Conservation (phyloP, 2,888 invertebrate genomes). For the Campaea margaritaria region DNA sequence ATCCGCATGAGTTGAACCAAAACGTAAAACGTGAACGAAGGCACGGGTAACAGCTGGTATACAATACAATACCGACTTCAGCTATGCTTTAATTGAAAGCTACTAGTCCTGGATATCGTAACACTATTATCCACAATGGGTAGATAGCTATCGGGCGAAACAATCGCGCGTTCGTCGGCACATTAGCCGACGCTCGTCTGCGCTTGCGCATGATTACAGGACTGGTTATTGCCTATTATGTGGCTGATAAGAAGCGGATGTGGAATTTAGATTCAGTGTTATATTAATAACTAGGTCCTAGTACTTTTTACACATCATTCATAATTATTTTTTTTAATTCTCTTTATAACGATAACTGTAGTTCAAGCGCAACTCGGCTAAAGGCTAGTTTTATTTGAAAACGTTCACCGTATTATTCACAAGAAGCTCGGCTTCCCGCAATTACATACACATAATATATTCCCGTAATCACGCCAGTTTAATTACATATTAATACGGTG, state of each 20-base stretch:
- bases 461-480: constrained; percentile 52
- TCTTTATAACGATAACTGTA: too few relatives aligned
- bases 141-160: constrained; percentile 37
- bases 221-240: constrained; percentile 27
- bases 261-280: constrained; percentile 39
- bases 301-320: too few relatives aligned
- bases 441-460: constrained; percentile 12
- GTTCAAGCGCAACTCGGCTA: too few relatives aligned
- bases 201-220: constrained; percentile 26
- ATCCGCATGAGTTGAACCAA: too few relatives aligned
- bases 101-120: constrained; percentile 26
- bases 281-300: too few relatives aligned
- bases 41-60: not conserved
- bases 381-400: too few relatives aligned
- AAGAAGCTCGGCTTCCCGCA: not conserved
- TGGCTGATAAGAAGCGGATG: constrained; percentile 26
- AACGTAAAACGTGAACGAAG: too few relatives aligned
- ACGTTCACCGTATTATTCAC: not conserved
- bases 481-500: constrained; percentile 65
- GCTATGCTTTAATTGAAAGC: constrained; percentile 34
- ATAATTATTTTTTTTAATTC: too few relatives aligned
- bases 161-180: constrained; percentile 41
- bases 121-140: constrained; percentile 37
- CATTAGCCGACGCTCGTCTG: constrained; percentile 36
- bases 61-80: constrained; percentile 14